Evolutionary conservation across 2,113 vertebrate species (phyloP).

Genomic region (Chloroceryle aenea): DNA sequence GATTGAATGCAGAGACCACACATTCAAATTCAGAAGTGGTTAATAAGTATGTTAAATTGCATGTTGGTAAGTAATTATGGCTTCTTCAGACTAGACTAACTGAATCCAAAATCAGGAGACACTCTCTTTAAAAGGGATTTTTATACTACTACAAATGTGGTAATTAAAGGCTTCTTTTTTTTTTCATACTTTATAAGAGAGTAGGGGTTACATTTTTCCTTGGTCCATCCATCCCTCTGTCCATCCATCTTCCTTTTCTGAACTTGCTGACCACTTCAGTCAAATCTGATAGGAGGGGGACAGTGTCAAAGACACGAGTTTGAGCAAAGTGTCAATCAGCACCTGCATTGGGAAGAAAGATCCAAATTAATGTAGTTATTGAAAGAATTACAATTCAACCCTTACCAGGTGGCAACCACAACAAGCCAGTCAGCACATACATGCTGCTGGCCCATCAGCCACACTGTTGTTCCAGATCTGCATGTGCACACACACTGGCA

Average conservation of each 20-base stretch:
- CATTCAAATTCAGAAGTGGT: not conserved
- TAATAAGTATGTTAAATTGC: not conserved
- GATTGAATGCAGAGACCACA: not conserved
- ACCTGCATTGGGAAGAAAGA: not conserved
- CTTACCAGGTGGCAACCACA: not conserved
- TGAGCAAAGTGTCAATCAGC: too few relatives aligned
- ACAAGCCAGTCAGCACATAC: not conserved
- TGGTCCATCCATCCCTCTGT: not conserved
- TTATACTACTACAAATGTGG: not conserved
- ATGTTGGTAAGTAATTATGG: not conserved
- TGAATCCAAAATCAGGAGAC: not conserved
- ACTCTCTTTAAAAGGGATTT: not conserved
- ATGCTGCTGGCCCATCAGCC: not conserved
- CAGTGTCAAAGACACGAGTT: not conserved
- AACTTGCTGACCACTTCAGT: not conserved
- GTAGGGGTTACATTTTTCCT: not conserved
- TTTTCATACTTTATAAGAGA: not conserved
- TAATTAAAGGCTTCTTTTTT: not conserved
- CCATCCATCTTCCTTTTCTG: not conserved
- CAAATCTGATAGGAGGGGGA: not conserved
- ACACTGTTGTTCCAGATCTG: not conserved
- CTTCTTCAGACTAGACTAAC: not conserved
- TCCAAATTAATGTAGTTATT: rapidly evolving
- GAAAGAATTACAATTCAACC: not conserved
- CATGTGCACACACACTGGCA: rapidly evolving